Conservation (phyloP, 1,140 invertebrate genomes). For the Penaeus indicus region DNA sequence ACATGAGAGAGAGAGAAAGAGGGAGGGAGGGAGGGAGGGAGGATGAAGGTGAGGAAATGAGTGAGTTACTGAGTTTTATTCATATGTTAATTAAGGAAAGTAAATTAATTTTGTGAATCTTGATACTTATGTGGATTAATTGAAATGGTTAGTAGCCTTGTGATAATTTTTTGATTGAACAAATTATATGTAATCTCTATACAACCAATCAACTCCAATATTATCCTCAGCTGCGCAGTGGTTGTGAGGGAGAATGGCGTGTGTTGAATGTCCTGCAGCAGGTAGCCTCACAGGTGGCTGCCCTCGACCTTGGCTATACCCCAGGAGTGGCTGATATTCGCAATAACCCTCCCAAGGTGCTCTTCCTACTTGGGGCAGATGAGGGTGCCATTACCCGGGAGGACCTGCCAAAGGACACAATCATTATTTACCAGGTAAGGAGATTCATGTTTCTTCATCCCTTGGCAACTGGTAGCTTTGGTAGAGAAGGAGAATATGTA, state of each 20-base stretch:
- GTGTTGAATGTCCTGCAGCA: slow-evolving; percentile 92
- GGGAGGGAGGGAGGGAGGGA: too few relatives aligned
- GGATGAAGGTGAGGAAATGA: too few relatives aligned
- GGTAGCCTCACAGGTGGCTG: slow-evolving; percentile 93
- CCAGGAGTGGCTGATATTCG: slow-evolving; percentile 82
- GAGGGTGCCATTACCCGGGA: slow-evolving; percentile 82
- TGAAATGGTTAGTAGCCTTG: too few relatives aligned
- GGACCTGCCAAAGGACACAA: slow-evolving; percentile 85
- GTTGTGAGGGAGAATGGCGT: slow-evolving; percentile 75
- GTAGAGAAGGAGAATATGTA: neutral
- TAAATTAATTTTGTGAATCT: too few relatives aligned
- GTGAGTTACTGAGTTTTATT: too few relatives aligned
- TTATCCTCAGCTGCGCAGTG: slow-evolving; percentile 59
- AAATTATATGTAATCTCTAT: too few relatives aligned
- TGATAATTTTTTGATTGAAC: too few relatives aligned
- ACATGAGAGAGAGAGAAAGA: too few relatives aligned
- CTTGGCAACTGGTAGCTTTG: neutral
- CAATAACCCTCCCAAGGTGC: slow-evolving; percentile 81
- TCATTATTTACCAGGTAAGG: slow-evolving; percentile 91
- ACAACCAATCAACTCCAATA: slow-evolving; percentile 18
- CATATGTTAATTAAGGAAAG: too few relatives aligned
- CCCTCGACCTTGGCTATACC: slow-evolving; percentile 94
- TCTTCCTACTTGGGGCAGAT: slow-evolving; percentile 95
- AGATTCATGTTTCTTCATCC: neutral
- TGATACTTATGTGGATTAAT: too few relatives aligned